phyloP scores from a whole-genome alignment of 2,888 invertebrate species.

The Melinopterus prodromus region DNA sequence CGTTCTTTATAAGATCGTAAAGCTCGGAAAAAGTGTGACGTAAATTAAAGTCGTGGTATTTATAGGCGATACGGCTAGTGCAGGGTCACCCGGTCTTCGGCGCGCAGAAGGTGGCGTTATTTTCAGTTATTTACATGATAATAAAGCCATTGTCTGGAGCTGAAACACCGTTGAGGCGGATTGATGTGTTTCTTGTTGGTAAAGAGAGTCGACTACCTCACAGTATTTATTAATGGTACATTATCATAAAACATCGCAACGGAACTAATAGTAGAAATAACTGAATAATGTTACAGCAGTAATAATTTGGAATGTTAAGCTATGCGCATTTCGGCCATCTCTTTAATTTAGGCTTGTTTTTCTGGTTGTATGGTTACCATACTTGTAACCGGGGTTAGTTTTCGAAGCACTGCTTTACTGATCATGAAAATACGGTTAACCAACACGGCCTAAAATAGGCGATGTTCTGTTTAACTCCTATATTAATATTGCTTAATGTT shows the following conservation, averaged over 20 bases:
- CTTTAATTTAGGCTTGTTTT: not conserved
- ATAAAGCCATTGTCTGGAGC: not conserved
- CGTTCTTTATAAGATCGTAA: not conserved
- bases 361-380: not conserved
- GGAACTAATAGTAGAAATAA: not conserved
- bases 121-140: not conserved
- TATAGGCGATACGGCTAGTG: not conserved
- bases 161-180: not conserved
- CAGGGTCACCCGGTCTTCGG: not conserved
- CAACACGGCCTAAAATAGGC: no score
- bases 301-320: not conserved
- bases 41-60: not conserved
- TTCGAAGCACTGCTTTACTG: not conserved
- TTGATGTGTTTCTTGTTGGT: not conserved
- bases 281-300: not conserved
- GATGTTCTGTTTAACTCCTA: no score
- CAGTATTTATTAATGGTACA: not conserved
- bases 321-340: not conserved
- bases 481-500: no score
- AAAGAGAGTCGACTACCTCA: not conserved
- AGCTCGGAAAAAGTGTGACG: no score
- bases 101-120: not conserved
- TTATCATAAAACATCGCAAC: not conserved
- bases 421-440: no score
- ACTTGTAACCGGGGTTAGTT: not conserved